Evolutionary conservation across 2,888 invertebrate species (phyloP), one percentile per base, ranked within the genome.

Genomic region (Ditula angustiorana): DNA sequence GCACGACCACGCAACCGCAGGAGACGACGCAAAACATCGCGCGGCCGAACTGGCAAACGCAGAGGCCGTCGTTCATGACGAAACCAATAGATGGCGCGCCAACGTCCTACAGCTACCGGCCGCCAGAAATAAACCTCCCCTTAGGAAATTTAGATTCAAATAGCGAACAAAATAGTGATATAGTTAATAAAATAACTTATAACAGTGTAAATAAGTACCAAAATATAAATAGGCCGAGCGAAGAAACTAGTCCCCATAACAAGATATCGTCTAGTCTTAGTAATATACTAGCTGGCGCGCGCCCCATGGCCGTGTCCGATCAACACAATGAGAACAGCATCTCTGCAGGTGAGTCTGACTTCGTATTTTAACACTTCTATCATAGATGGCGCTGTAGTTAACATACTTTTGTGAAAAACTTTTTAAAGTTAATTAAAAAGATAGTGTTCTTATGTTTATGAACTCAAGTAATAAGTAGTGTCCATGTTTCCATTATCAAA

Each of bases 191-290:
- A 92, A 84, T 91, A 88, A 82, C 87, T 74, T 92, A 91, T 91
- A 91, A 85, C 90, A 91, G 83, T 92, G 90, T 92, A 90, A 91
- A 92, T 92, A 92, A 90, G 85, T 91, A 92, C 88, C 92, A 92
- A 91, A 92, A 89, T 91, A 87, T 90, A 90, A 88, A 92, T 91
- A 91, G 87, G 82, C 92, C 92, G 80, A 88, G 80, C 77, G 88
- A 86, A 78, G 92, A 92, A 87, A 81, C 93, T 91, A 93, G 93
- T 93, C 93, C 90, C 79, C 87, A 92, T 79, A 93, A 93, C 84
- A 93, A 93, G 88, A 90, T 93, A 84, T 93, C 93, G 80, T 93
- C 93, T 93, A 93, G 93, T 93, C 93, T 88, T 92, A 92, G 88
- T 82, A 64, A 64, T 64, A 77, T 91, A 87, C 81, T 90, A 72